Evolutionary conservation across 2,888 invertebrate species (phyloP).

Genomic region (Orchesellides sinensis): DNA sequence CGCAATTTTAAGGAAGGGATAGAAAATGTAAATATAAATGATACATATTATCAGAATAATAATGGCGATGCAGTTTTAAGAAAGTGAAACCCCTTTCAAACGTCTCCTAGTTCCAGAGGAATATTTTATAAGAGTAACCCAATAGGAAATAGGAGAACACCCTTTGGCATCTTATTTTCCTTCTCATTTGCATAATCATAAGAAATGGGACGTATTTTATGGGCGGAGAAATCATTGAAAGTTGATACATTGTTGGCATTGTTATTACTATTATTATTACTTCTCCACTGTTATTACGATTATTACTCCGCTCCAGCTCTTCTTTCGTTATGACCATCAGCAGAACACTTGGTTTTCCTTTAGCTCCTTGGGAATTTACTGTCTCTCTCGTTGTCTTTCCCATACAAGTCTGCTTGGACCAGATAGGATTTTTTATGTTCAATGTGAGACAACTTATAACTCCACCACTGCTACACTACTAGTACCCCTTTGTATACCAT

Average conservation of each 20-base stretch:
- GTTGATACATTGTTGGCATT: slow-evolving; percentile 51
- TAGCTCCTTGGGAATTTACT: not conserved
- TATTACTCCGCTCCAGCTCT: not conserved
- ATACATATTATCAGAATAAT: slow-evolving; percentile 8
- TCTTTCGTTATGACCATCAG: not conserved
- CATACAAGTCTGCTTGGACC: too few species aligned
- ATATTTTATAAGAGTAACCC: not conserved
- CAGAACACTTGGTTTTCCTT: too few species aligned
- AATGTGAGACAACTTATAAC: too few species aligned
- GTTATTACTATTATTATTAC: slow-evolving; percentile 31
- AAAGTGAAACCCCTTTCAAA: not conserved
- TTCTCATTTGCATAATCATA: slow-evolving; percentile 60
- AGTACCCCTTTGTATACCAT: too few species aligned
- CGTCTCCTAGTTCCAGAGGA: not conserved
- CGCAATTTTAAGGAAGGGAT: too few species aligned
- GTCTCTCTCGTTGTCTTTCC: not conserved
- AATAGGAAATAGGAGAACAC: not conserved
- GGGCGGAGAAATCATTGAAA: slow-evolving; percentile 56
- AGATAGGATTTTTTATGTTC: too few species aligned
- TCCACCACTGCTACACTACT: too few species aligned
- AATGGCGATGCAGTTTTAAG: slow-evolving; percentile 1
- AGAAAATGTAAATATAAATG: not conserved
- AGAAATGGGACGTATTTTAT: slow-evolving; percentile 61
- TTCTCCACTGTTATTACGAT: slow-evolving; percentile 30
- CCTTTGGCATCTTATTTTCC: slow-evolving; percentile 4